Percentiles rank a stretch among this genome's conserved stretches.
These are phyloP conservation scores for Pogonocichla stellata DNA, from an alignment of 2,113 vertebrate species.

Conservation along the genomic window DNA sequence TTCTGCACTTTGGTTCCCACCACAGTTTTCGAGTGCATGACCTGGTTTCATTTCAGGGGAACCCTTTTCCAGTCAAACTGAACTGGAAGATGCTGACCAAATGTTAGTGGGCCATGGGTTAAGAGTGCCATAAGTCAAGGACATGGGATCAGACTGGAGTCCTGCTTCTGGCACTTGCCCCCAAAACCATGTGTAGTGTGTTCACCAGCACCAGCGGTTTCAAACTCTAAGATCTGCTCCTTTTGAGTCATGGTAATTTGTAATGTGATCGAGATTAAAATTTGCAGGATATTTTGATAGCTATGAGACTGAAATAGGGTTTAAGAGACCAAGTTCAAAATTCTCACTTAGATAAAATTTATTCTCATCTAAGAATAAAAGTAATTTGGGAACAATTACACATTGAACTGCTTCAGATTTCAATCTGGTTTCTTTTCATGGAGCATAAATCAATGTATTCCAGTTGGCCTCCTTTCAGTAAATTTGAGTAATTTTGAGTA, in stretches of 20 bases:
- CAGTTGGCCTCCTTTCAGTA: neutral
- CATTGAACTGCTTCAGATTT: neutral
- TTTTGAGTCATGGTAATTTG: neutral
- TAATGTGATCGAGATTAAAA: neutral
- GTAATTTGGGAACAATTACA: neutral
- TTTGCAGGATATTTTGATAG: neutral
- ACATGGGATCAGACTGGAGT: neutral
- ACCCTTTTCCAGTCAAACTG: neutral
- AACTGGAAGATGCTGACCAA: neutral
- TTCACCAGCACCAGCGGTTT: accelerated
- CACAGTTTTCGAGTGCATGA: neutral
- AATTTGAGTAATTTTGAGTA: neutral
- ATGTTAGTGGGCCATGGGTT: neutral
- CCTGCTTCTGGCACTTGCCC: neutral
- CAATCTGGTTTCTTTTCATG: neutral
- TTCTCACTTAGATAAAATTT: neutral
- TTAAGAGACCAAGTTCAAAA: neutral
- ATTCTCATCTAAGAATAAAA: neutral
- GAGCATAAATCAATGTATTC: neutral
- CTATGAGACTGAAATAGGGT: neutral
- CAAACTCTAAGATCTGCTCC: neutral
- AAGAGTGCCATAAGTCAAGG: neutral
- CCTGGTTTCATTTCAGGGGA: neutral
- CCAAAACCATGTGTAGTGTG: neutral
- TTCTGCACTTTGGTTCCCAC: neutral